Conservation (phyloP, 2,888 invertebrate species). For the Syrphus vitripennis region DNA sequence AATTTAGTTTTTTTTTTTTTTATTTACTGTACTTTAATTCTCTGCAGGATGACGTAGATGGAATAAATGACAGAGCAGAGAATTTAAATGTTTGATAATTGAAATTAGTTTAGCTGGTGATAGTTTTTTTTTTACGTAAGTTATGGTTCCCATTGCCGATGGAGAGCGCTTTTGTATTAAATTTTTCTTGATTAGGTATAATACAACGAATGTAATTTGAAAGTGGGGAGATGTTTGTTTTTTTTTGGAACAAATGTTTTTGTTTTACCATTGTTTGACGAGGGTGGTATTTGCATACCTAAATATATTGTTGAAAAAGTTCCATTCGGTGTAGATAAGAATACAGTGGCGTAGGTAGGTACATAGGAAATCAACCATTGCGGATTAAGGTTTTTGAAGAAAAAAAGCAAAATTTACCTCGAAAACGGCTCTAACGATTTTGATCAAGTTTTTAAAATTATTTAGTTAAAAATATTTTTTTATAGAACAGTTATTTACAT, state of each 20-base stretch:
- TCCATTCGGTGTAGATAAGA: neutral
- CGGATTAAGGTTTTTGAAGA: neutral
- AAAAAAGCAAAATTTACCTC: too few relatives aligned
- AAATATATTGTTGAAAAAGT: neutral
- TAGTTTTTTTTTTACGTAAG: neutral
- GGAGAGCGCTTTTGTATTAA: neutral
- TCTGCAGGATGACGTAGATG: conserved; percentile 9
- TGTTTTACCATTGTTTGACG: neutral
- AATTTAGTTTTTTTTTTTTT: too few relatives aligned
- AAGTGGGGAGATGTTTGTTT: neutral
- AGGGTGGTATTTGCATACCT: neutral
- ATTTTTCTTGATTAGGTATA: neutral
- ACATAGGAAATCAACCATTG: neutral
- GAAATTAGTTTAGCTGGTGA: neutral
- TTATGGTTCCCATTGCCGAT: neutral
- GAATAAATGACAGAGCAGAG: neutral
- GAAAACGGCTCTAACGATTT: too few relatives aligned
- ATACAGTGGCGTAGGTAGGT: neutral
- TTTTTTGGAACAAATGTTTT: neutral
- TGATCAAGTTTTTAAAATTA: too few relatives aligned
- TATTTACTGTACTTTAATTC: too few relatives aligned
- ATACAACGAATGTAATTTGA: neutral
- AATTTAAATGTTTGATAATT: conserved; percentile 2
- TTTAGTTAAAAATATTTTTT: too few relatives aligned
- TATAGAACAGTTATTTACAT: too few relatives aligned